Conservation (phyloP, 2,797 vertebrate species). For the Antrozous pallidus region DNA sequence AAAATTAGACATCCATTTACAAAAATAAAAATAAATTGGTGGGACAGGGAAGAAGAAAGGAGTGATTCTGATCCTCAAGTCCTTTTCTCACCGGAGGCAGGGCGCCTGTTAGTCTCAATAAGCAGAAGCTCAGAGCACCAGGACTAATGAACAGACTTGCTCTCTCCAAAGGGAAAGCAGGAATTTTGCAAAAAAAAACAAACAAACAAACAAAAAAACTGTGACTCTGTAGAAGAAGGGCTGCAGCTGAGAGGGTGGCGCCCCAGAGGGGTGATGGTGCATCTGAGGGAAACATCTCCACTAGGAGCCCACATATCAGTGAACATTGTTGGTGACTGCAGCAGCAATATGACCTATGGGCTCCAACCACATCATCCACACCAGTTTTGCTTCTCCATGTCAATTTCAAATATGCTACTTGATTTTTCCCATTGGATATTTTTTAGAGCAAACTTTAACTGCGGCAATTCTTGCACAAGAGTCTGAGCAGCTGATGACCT, state of each 20-base stretch:
- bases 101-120: slow-evolving; percentile 54
- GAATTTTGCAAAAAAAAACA: background rate
- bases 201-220: too few species aligned
- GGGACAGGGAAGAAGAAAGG: background rate
- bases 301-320: too few species aligned
- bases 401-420: background rate
- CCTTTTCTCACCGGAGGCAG: slow-evolving; percentile 16
- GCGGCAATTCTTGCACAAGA: background rate
- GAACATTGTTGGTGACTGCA: background rate
- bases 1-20: slow-evolving; percentile 6
- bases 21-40: background rate
- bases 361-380: background rate
- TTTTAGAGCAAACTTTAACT: slow-evolving; percentile 5
- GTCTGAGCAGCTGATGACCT: background rate
- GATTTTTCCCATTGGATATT: background rate
- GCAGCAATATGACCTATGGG: background rate
- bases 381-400: background rate
- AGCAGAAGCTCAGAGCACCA: slow-evolving; percentile 49
- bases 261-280: accelerated
- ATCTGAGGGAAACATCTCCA: background rate
- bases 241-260: background rate
- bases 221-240: background rate
- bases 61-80: background rate
- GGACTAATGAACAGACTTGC: slow-evolving; percentile 39
- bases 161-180: slow-evolving; percentile 12